Evolutionary conservation across 2,888 invertebrate species (phyloP), one percentile per base, ranked within the genome.

Genomic region (Podotricha telesiphe): DNA sequence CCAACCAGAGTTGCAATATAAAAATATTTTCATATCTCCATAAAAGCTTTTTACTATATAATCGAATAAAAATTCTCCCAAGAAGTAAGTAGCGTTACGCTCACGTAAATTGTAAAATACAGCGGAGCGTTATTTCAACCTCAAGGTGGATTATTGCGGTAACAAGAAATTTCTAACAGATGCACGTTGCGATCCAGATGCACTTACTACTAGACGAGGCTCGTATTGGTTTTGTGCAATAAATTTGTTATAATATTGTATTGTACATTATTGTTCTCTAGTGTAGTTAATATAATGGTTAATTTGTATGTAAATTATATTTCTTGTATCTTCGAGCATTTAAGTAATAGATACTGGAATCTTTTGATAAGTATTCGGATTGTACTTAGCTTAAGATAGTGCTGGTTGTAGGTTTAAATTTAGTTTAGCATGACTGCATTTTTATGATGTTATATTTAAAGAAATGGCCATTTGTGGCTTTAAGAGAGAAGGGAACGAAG

Each of bases 91-190:
- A 79, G 66, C 69, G 66, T 62, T 70, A 56, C 64, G 47, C 68
- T 74, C 70, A 53, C 74, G 80, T 82, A 85, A 86, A 86, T 85
- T 84, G 84, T 85, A 81, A 88, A 87, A 86, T 87, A 87, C 87
- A 82, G 81, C 84, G 82, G 85, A 86, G 82, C 79, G 80, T 81
- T 85, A 83, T 82, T 82, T 80, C 81, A 80, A 82, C 78, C 81
- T 80, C 79, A 84, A 85, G 86, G 85, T 88, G 86, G 89, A 90
- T 89, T 89, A 91, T 87, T 86, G 88, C 85, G 85, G 90, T 89
- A 89, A 91, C 87, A 86, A 89, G 89, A 85, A 89, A 89, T 89
- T 88, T 89, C 87, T 86, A 87, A 88, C 89, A 86, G 87, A 86
- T 87, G 88, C 91, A 89, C 90, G 89, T 91, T 88, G 77, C 87